Evolutionary conservation across 2,797 vertebrate genomes (phyloP).

Genomic region (Neosalanx taihuensis): DNA sequence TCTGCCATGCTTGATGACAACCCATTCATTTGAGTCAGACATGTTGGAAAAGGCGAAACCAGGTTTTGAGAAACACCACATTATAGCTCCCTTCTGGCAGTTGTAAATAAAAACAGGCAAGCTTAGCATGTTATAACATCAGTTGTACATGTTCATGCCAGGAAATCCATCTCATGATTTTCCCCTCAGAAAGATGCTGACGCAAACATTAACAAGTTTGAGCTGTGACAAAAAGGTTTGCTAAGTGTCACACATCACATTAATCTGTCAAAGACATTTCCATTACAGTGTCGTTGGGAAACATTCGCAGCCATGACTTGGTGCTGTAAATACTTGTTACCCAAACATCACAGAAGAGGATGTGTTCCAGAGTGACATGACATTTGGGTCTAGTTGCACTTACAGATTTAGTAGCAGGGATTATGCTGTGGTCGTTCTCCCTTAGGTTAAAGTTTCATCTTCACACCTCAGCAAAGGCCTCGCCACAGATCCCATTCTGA

Average conservation of each 20-base stretch:
- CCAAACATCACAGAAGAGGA: constrained; percentile 13
- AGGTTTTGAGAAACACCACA: too few relatives aligned
- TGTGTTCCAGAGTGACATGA: constrained; percentile 30
- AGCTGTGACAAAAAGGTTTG: neutral
- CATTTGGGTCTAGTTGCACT: constrained; percentile 43
- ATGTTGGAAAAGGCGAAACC: too few relatives aligned
- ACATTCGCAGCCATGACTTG: neutral
- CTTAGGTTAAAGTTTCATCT: constrained; percentile 43
- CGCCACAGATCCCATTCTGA: constrained; percentile 27
- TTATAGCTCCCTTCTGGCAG: too few relatives aligned
- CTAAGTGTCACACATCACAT: neutral
- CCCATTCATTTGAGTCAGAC: too few relatives aligned
- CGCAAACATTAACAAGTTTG: neutral
- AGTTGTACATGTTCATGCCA: too few relatives aligned
- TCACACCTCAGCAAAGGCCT: constrained; percentile 28
- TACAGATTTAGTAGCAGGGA: constrained; percentile 26
- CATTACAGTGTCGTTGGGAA: neutral
- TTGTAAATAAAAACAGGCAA: too few relatives aligned
- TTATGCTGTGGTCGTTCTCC: constrained; percentile 29
- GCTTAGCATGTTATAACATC: too few relatives aligned
- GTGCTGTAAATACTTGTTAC: constrained; percentile 16
- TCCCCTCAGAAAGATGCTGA: neutral
- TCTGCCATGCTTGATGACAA: neutral
- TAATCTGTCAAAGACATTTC: neutral
- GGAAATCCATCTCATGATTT: neutral